phyloP scores from a whole-genome alignment of 2,888 invertebrate species.

The Synergus umbraculus region DNA sequence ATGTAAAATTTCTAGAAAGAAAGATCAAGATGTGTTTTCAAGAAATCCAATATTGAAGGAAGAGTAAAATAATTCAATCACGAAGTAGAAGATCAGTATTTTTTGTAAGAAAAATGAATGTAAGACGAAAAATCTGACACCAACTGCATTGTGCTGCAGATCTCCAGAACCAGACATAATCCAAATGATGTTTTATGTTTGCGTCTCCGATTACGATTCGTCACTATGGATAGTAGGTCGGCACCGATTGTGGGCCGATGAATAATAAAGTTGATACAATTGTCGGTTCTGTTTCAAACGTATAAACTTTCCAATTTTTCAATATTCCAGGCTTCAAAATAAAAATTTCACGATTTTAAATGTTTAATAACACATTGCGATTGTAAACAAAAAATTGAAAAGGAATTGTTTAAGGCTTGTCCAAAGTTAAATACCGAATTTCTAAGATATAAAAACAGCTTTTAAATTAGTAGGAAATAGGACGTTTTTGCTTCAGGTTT shows the following conservation, averaged over 20 bases:
- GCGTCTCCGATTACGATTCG: slow-evolving; percentile 47
- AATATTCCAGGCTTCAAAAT: neutral
- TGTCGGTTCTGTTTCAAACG: neutral
- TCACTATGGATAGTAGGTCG: slow-evolving; percentile 44
- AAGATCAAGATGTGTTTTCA: neutral
- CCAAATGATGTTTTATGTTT: slow-evolving; percentile 26
- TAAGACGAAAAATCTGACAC: slow-evolving; percentile 20
- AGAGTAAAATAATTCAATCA: neutral
- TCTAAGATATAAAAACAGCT: neutral
- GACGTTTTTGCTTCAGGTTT: neutral
- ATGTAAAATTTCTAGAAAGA: neutral
- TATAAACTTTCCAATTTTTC: too few relatives aligned
- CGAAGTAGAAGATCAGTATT: neutral
- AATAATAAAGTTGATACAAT: slow-evolving; percentile 41
- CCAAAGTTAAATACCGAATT: neutral
- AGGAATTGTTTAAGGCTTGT: too few relatives aligned
- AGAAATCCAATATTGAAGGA: neutral
- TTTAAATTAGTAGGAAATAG: neutral
- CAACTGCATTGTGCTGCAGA: slow-evolving; percentile 4
- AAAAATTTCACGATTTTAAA: too few relatives aligned
- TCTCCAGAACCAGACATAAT: slow-evolving; percentile 5
- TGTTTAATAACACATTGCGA: too few relatives aligned
- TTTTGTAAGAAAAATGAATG: neutral
- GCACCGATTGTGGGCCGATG: slow-evolving; percentile 45
- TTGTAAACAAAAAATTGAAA: too few relatives aligned